A percentile compares a stretch with the other conserved stretches of the same genome.
Evolutionary conservation across 2,888 invertebrate species (phyloP).

Genomic region (Xylocampa areola): DNA sequence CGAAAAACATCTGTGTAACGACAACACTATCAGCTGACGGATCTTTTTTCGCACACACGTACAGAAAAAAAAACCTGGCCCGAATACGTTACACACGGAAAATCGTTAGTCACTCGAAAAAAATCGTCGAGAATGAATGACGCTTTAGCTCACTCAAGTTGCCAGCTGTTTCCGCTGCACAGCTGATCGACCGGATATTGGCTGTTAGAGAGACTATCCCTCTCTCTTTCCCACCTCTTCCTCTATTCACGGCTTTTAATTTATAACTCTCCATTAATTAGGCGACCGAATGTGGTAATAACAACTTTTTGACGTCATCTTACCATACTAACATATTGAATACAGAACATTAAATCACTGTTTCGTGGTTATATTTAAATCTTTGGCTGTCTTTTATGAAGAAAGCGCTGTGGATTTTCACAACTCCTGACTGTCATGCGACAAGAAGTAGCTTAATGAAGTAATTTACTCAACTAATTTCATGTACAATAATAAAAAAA

Average conservation of each 20-base stretch:
- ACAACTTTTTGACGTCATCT: conserved; percentile 17
- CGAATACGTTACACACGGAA: conserved; percentile 71
- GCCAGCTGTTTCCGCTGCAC: conserved; percentile 87
- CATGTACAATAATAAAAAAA: conserved; percentile 48
- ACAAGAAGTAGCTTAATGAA: conserved; percentile 45
- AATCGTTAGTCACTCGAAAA: conserved; percentile 76
- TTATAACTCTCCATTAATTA: conserved; percentile 78
- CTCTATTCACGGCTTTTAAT: conserved; percentile 73
- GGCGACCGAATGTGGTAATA: conserved; percentile 46
- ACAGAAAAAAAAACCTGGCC: conserved; percentile 65
- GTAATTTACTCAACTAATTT: conserved; percentile 48
- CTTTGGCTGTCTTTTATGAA: conserved; percentile 21
- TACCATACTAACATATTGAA: too few relatives aligned
- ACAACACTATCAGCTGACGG: conserved; percentile 66
- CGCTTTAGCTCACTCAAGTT: conserved; percentile 73
- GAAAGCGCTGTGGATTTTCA: background rate
- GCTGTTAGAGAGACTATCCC: conserved; percentile 77
- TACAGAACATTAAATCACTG: too few relatives aligned
- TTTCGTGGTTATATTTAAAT: too few relatives aligned
- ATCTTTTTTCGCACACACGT: conserved; percentile 61
- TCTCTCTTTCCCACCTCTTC: conserved; percentile 67
- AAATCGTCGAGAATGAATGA: conserved; percentile 77
- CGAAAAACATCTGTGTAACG: conserved; percentile 62
- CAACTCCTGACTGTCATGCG: conserved; percentile 39
- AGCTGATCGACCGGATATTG: conserved; percentile 89